Conservation (phyloP, 2,797 vertebrate genomes). For the Danio albolineatus region DNA sequence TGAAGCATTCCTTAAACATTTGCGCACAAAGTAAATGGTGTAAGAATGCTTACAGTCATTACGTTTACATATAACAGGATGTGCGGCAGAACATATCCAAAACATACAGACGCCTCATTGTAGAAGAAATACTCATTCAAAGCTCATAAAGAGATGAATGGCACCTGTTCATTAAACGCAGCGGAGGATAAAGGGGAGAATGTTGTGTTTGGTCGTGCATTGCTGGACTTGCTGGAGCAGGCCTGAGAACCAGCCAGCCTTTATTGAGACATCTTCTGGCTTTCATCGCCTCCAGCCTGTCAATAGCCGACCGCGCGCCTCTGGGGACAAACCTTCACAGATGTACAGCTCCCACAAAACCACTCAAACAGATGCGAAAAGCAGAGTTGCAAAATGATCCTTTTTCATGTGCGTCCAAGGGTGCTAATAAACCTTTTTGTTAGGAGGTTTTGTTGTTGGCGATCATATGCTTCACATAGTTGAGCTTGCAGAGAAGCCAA, state of each 20-base stretch:
- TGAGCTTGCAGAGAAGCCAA: not conserved
- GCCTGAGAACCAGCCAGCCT: constrained; percentile 26
- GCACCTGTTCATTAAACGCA: constrained; percentile 31
- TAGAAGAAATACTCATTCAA: constrained; percentile 31
- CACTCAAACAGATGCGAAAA: not conserved
- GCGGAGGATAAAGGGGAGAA: constrained; percentile 34
- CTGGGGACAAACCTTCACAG: constrained; percentile 36
- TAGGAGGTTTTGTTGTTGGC: not conserved
- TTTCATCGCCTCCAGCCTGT: constrained; percentile 54
- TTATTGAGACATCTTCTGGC: constrained; percentile 39
- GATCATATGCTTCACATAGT: not conserved
- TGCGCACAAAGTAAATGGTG: not conserved
- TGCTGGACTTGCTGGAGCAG: constrained; percentile 51
- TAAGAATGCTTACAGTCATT: not conserved
- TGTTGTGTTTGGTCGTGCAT: constrained; percentile 24
- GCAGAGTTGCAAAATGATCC: not conserved
- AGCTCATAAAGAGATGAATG: constrained; percentile 41
- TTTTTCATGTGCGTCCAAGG: not conserved
- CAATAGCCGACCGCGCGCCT: constrained; percentile 50
- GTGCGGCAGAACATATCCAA: constrained; percentile 20
- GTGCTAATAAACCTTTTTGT: constrained; percentile 12
- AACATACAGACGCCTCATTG: constrained; percentile 37
- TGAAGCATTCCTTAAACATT: not conserved
- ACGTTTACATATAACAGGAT: constrained; percentile 26
- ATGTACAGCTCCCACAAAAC: constrained; percentile 34